Evolutionary conservation across 2,888 invertebrate species (phyloP).

Genomic region (Pogonocherus hispidulus): DNA sequence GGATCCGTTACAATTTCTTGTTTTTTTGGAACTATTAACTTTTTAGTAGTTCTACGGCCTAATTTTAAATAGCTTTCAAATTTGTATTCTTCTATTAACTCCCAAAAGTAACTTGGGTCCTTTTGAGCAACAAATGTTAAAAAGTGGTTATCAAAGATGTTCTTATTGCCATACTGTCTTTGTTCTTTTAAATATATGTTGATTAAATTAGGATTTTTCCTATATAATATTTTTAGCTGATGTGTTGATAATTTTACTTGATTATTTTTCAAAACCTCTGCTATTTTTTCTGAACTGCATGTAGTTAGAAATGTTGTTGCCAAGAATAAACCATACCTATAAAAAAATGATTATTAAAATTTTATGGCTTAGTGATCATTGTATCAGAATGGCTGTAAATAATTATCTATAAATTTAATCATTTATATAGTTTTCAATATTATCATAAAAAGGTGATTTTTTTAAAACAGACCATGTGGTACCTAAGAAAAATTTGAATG

Average conservation of each 20-base stretch:
- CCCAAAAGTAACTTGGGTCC: constrained; percentile 2
- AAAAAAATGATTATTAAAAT: background rate
- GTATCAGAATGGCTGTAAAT: background rate
- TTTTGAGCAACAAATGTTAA: constrained; percentile 3
- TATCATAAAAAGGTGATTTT: no score
- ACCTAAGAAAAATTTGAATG: no score
- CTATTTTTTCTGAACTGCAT: constrained; percentile 11
- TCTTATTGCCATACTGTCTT: background rate
- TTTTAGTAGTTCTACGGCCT: constrained; percentile 20
- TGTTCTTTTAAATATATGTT: constrained; percentile 1
- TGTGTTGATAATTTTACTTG: background rate
- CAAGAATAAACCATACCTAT: constrained; percentile 16
- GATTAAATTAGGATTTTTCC: constrained; percentile 4
- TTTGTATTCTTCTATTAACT: background rate
- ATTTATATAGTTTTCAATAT: no score
- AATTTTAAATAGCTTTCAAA: constrained; percentile 1
- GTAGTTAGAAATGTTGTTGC: background rate
- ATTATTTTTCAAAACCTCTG: background rate
- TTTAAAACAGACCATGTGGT: no score
- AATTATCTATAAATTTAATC: background rate
- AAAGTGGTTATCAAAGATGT: background rate
- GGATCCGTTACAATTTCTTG: constrained; percentile 3
- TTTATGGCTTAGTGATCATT: background rate
- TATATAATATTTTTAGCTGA: constrained; percentile 9
- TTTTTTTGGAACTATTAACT: background rate